A percentile compares a stretch with the other conserved stretches of the same genome.
phyloP scores from a whole-genome alignment of 2,888 invertebrate species.

The Apamea anceps region DNA sequence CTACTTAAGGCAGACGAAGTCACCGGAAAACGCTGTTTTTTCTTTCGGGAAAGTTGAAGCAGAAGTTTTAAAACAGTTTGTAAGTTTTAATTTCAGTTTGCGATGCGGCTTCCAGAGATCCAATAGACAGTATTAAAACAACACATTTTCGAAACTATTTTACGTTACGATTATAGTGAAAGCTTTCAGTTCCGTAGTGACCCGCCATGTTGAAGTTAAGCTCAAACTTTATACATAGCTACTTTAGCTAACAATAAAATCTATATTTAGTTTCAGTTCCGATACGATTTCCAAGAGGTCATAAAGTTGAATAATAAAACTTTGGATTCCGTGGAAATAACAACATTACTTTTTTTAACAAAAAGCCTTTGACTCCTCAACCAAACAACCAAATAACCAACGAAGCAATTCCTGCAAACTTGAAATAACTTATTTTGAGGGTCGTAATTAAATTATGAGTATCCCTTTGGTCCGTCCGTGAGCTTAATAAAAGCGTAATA shows the following conservation, averaged over 20 bases:
- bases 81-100: conserved; percentile 56
- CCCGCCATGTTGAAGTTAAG: conserved; percentile 6
- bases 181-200: conserved; percentile 6
- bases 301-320: conserved; percentile 5
- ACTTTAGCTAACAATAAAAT: conserved; percentile 4
- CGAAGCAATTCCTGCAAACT: conserved; percentile 74
- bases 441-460: conserved; percentile 88
- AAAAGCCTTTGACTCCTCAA: conserved; percentile 67
- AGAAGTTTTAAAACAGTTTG: conserved; percentile 53
- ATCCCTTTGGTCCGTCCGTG: conserved; percentile 86
- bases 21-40: conserved; percentile 34
- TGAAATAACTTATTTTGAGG: conserved; percentile 82
- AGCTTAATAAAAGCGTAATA: conserved; percentile 89
- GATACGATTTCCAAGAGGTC: background rate
- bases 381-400: conserved; percentile 73
- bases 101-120: conserved; percentile 41
- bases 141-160: conserved; percentile 33
- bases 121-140: conserved; percentile 42
- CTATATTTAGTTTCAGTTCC: conserved; percentile 4
- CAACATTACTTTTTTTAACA: conserved; percentile 51
- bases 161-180: conserved; percentile 17
- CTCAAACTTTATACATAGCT: conserved; percentile 1
- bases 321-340: conserved; percentile 15
- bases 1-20: conserved; percentile 43
- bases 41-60: conserved; percentile 25